Evolutionary conservation across 2,113 vertebrate species (phyloP), one percentile per base, ranked within the genome.

Genomic region (Brachypodius melanocephalos): DNA sequence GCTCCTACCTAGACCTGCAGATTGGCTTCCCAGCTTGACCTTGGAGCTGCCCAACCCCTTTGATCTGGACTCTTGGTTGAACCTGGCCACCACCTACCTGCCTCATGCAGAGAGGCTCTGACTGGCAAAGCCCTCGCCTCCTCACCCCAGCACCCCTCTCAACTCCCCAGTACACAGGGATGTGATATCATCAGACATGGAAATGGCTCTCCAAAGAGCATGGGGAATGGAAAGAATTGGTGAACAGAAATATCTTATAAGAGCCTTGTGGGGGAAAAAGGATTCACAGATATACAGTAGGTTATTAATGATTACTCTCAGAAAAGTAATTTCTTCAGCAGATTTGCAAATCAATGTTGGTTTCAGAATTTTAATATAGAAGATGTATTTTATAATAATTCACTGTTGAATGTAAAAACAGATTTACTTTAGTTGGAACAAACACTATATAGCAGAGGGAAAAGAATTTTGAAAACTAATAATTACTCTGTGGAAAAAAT

Each of bases 101-200:
- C 42, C 38, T 43, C 3, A 0, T 20, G 13, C 20, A 34, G 26
- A 6, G 21, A 12, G 14, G 1, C 12, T 22, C 12, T 26, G 49
- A 15, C 34, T 6, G 20, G 14, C 1, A 48, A 29, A 12, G 34
- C 29, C 21, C 58, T 45, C 29, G 45, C 65, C 51, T 20, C 36
- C 34, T 17, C 61, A 58, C 32, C 28, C 26, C 51, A 51, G 18
- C 32, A 14, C 46, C 24, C 48, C 18, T 42, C 43, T 38, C 3
- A 1, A 31, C 32, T 48, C 10, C 29, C 29, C 48, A 3, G 5
- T 13, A 21, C 3, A 0, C 36, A 38, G 55, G 51, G 20, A 18
- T 22, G 31, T 17, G 22, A 10, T 5, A 2, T 11, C 17, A 36
- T 48, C 17, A 15, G 43, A 29, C 7, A 38, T 38, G 38, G 38